Evolutionary conservation across 2,113 vertebrate genomes (phyloP), one percentile per base, ranked within the genome.

Genomic region (Dasyurus viverrinus): DNA sequence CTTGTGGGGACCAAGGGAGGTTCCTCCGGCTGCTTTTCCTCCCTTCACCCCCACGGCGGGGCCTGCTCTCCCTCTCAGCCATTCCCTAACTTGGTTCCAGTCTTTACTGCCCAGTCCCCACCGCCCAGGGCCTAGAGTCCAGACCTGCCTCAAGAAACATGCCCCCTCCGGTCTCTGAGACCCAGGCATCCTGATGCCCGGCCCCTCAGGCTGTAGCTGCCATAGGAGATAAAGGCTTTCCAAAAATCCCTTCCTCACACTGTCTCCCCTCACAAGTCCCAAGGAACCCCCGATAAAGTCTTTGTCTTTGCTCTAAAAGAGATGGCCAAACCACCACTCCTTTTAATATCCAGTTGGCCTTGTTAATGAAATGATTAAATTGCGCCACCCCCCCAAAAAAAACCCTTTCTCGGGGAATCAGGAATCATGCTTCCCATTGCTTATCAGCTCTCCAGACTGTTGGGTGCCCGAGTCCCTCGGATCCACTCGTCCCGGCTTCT

Each of bases 401-500:
- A 76, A 19, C 36, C 16, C 36, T 76, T n/a, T 5, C 36, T n/a
- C 6, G 36, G 60, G 30, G 60, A n/a, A 14, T 30, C 60, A 76
- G 16, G 68, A 7, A 22, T 16, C 60, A n/a, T 60, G 26, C 4
- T 36, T 76, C 30, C 30, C 5, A 19, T n/a, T n/a, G 30, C 12
- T 68, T 68, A 11, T 68, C 3, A 16, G 57, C 2, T 16, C 30
- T 36, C 30, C 16, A 68, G 60, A 30, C 2, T 36, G 12, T 68
- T 36, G 30, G 60, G 16, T 36, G 30, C 10, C 60, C 60, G 6
- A 76, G 14, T 76, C 4, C 16, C 36, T n/a, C 68, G n/a, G 68
- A 95, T 95, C 95, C 93, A 96, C 95, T 53, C 90, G 89, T 95
- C 89, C 52, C 22, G n/a, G 92, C 89, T 53, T 36, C 91, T 12